Evolutionary conservation across 2,888 invertebrate species (phyloP).

Genomic region (Trichopria drosophilae): DNA sequence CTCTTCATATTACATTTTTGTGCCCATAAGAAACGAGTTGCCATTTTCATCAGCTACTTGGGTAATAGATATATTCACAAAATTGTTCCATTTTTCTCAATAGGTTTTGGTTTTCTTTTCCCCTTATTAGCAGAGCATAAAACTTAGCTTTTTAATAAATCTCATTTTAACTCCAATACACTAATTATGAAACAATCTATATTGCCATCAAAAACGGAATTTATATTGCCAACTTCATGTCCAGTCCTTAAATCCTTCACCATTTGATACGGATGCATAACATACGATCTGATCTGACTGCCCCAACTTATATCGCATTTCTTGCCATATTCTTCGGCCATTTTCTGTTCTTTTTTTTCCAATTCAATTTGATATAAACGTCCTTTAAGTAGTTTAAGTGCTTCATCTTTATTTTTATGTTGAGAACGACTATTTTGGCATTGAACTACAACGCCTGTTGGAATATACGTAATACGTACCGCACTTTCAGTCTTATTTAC

Average conservation of each 20-base stretch:
- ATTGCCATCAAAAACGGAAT: constrained; percentile 22
- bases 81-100: too few relatives aligned
- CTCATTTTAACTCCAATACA: too few relatives aligned
- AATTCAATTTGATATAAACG: constrained; percentile 17
- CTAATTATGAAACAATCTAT: constrained; percentile 19
- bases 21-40: too few relatives aligned
- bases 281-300: constrained; percentile 22
- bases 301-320: constrained; percentile 22
- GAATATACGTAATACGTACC: constrained; percentile 20
- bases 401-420: constrained; percentile 23
- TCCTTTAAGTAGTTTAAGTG: constrained; percentile 15
- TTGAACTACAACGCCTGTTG: constrained; percentile 17
- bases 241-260: constrained; percentile 19
- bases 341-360: constrained; percentile 17
- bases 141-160: too few relatives aligned
- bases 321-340: constrained; percentile 12
- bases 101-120: too few relatives aligned
- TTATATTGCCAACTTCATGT: constrained; percentile 18
- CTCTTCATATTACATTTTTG: too few relatives aligned
- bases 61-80: too few relatives aligned
- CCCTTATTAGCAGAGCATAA: too few relatives aligned
- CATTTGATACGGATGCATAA: constrained; percentile 23
- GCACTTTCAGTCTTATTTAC: constrained; percentile 21
- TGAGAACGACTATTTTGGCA: constrained; percentile 21
- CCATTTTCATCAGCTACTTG: too few relatives aligned